Evolutionary conservation across 1,140 invertebrate species (phyloP).

Genomic region (Drosophila sp.): DNA sequence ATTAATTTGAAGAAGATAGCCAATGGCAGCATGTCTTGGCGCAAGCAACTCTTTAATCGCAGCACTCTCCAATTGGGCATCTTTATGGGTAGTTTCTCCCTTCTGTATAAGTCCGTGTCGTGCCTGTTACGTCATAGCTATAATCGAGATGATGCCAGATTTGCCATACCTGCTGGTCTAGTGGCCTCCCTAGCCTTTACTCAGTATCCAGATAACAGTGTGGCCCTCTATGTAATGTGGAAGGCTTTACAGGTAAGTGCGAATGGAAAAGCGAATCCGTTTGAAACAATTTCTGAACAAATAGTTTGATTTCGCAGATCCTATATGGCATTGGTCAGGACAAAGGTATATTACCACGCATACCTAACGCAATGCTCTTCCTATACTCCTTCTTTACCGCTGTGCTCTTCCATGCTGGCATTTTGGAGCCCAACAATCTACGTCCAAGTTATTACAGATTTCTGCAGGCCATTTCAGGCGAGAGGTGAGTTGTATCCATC

Average conservation of each 20-base stretch:
- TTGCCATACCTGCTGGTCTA: slow-evolving; percentile 87
- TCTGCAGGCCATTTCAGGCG: slow-evolving; percentile 89
- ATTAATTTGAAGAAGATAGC: slow-evolving; percentile 83
- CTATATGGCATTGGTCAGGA: slow-evolving; percentile 86
- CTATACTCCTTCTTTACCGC: slow-evolving; percentile 92
- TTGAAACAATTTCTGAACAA: background rate
- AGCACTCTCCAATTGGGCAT: slow-evolving; percentile 86
- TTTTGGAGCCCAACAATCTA: slow-evolving; percentile 90
- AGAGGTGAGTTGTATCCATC: slow-evolving; percentile 83
- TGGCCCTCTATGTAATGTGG: slow-evolving; percentile 89
- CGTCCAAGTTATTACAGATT: slow-evolving; percentile 94
- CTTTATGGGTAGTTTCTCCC: slow-evolving; percentile 87
- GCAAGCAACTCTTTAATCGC: slow-evolving; percentile 84
- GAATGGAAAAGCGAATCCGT: background rate
- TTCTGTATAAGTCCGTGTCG: slow-evolving; percentile 86
- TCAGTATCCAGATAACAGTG: slow-evolving; percentile 87
- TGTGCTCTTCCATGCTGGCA: slow-evolving; percentile 90
- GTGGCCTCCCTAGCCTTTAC: slow-evolving; percentile 86
- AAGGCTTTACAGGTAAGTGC: slow-evolving; percentile 87
- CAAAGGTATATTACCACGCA: slow-evolving; percentile 85
- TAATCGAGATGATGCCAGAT: slow-evolving; percentile 85
- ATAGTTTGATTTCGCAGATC: slow-evolving; percentile 83
- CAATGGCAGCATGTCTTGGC: slow-evolving; percentile 83
- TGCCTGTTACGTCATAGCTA: slow-evolving; percentile 85
- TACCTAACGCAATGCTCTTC: slow-evolving; percentile 87